Conservation (phyloP, 2,888 invertebrate species). For the Drosophila pseudotalamancana region DNA sequence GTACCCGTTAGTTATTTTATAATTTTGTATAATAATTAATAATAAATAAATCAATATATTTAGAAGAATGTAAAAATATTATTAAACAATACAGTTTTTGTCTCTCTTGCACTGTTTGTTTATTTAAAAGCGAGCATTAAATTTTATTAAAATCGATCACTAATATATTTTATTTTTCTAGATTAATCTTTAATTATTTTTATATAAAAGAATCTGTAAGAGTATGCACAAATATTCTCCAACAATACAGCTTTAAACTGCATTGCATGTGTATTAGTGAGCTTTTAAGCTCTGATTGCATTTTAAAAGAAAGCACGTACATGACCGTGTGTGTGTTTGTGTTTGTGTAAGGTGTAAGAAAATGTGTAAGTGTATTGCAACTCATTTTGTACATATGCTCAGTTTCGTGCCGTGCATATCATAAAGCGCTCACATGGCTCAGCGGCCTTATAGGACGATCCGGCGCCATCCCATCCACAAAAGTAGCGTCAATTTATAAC, state of each 20-base stretch:
- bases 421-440: slow-evolving; percentile 30
- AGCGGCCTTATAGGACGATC: neutral
- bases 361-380: slow-evolving; percentile 16
- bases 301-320: slow-evolving; percentile 1
- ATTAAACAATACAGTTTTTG: too few species aligned
- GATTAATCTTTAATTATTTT: too few species aligned
- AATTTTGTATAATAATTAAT: too few species aligned
- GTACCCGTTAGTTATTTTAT: too few species aligned
- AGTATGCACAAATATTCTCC: neutral
- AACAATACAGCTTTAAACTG: neutral
- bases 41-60: too few species aligned
- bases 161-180: too few species aligned
- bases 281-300: neutral
- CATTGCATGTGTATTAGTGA: neutral
- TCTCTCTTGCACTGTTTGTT: too few species aligned
- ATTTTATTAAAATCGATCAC: neutral
- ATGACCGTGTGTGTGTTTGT: neutral
- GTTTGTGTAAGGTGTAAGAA: neutral
- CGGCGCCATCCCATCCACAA: neutral
- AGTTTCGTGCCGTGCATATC: slow-evolving; percentile 41
- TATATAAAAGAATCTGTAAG: too few species aligned
- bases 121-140: neutral
- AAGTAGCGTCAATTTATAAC: slow-evolving; percentile 59
- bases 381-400: slow-evolving; percentile 24
- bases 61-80: too few species aligned